Conservation (phyloP, 2,888 invertebrate genomes). For the Gisinianus flammeolus region DNA sequence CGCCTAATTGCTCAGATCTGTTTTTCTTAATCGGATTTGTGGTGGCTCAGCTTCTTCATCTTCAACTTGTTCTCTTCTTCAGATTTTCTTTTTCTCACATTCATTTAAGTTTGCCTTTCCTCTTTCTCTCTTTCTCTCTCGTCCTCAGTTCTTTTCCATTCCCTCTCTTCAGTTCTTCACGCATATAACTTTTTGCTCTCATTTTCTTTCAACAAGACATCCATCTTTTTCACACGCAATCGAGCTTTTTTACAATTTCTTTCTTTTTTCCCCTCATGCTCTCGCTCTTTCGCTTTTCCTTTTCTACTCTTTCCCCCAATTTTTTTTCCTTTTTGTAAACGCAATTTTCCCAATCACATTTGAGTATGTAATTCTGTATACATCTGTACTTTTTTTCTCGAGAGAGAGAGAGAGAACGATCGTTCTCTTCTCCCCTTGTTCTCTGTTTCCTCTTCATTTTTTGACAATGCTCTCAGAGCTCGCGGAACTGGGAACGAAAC, state of each 20-base stretch:
- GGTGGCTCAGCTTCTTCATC: slow-evolving; percentile 33
- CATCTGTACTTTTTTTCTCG: not conserved
- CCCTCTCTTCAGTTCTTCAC: not conserved
- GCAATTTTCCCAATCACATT: slow-evolving; percentile 7
- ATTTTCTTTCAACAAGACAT: slow-evolving; percentile 28
- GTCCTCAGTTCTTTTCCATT: not conserved
- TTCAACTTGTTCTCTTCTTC: slow-evolving; percentile 21
- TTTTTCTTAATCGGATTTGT: slow-evolving; percentile 40
- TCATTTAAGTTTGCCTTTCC: slow-evolving; percentile 43
- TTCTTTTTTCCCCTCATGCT: too few species aligned
- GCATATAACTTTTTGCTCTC: slow-evolving; percentile 34
- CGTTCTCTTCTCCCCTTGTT: not conserved
- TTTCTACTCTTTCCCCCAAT: not conserved
- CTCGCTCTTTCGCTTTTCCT: not conserved
- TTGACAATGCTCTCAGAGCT: not conserved
- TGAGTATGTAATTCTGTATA: not conserved
- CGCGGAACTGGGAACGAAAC: too few species aligned
- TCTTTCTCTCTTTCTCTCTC: not conserved
- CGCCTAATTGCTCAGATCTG: slow-evolving; percentile 37
- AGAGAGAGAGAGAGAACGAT: not conserved
- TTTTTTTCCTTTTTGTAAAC: not conserved
- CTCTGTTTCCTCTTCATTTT: not conserved
- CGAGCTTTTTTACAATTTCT: too few species aligned
- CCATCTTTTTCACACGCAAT: slow-evolving; percentile 22
- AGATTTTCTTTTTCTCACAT: slow-evolving; percentile 40